Evolutionary conservation across 2,888 invertebrate species (phyloP), one percentile per base, ranked within the genome.

Genomic region (Scrobipalpa costella): DNA sequence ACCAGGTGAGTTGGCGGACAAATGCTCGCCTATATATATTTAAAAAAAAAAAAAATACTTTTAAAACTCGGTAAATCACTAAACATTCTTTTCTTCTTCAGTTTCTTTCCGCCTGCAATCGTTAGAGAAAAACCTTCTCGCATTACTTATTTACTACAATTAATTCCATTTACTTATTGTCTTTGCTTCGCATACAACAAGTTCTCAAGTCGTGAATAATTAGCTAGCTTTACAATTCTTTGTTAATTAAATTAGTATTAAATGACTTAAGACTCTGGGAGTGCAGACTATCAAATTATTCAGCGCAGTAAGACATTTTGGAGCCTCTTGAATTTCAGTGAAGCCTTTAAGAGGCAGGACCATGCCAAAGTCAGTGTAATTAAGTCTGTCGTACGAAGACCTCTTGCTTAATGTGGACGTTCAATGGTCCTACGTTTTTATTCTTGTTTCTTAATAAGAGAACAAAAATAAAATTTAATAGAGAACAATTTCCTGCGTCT

Each of bases 271-370:
- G 49, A 11, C 49, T 49, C 49, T 49, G 9, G 9, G 17, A 83
- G 79, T 84, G 81, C 78, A 82, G 72, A 77, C 71, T 76, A 74
- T 78, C 80, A 76, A 84, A 84, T 84, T 80, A 83, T 84, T 81
- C 83, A 70, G 76, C 70, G 72, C 76, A 80, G 76, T 82, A 83
- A 83, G 50, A 50, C 44, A 21, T 50, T 50, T 50, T 50, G 82
- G 79, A 80, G 79, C 78, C 75, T 76, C 78, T 75, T 75, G 73
- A 76, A 71, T 75, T 74, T 77, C 66, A 70, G 70, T 73, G 72
- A 71, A 69, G 77, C 71, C 73, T 78, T 77, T 71, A 71, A 76
- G 19, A 21, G n/a, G 15, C n/a, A 17, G 49, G 34, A 68, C 73
- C 71, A 72, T 71, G 67, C 55, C 27, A 73, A 71, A 76, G 75